Conservation (phyloP, 2,797 vertebrate genomes). For the Gorsachius magnificus region DNA sequence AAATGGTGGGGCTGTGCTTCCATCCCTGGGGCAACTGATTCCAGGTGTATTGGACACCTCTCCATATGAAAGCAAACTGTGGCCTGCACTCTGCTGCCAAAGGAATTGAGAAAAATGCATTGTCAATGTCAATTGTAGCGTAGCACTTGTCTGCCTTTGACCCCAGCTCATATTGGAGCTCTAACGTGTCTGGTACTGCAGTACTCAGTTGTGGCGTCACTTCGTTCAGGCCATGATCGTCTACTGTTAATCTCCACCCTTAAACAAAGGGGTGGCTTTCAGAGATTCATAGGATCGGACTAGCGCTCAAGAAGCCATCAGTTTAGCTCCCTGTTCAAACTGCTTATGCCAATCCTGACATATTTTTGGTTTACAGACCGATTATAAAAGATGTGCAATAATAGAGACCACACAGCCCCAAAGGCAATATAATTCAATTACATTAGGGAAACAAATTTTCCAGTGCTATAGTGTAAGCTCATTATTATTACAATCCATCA, state of each 20-base stretch:
- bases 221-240: too few species aligned
- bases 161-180: background rate
- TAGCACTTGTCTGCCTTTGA: background rate
- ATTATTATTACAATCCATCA: background rate
- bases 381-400: background rate
- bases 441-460: background rate
- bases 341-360: background rate
- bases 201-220: too few species aligned
- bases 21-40: too few species aligned
- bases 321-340: background rate
- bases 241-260: too few species aligned
- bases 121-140: too few species aligned
- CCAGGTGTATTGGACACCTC: too few species aligned
- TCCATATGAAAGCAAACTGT: too few species aligned
- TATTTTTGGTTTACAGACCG: background rate
- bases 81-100: too few species aligned
- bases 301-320: background rate
- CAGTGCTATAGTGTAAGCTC: background rate
- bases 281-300: background rate
- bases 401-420: background rate
- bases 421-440: background rate
- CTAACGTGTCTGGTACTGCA: too few species aligned
- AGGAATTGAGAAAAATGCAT: too few species aligned
- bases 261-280: background rate
- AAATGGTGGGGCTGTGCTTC: too few species aligned